Conservation (phyloP, 2,113 vertebrate species). For the Dissostichus mawsoni region DNA sequence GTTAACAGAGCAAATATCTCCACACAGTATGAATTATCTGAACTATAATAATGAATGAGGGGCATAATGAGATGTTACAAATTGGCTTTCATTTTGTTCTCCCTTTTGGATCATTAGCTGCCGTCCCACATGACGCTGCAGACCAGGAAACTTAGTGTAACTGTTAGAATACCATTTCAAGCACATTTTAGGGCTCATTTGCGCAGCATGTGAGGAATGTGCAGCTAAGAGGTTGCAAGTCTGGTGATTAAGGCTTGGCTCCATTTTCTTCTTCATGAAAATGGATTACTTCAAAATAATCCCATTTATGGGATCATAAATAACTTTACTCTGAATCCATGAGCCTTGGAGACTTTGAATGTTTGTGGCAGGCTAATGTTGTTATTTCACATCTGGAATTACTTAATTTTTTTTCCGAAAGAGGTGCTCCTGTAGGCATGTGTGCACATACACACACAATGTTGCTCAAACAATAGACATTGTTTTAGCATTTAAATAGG, state of each 20-base stretch:
- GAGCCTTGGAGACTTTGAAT: constrained; percentile 40
- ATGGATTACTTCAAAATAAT: constrained; percentile 74
- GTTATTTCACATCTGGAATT: constrained; percentile 64
- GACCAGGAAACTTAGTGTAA: constrained; percentile 61
- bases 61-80: constrained; percentile 63
- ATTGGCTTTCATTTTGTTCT: constrained; percentile 64
- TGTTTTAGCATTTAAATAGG: constrained; percentile 46
- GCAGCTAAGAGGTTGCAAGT: constrained; percentile 52
- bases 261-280: constrained; percentile 58
- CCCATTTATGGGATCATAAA: constrained; percentile 75
- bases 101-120: constrained; percentile 71
- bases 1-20: constrained; percentile 24
- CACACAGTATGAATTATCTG: constrained; percentile 53
- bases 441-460: not conserved
- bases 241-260: constrained; percentile 67
- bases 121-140: constrained; percentile 59
- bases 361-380: constrained; percentile 48
- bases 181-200: constrained; percentile 78
- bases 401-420: not conserved
- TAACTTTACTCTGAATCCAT: constrained; percentile 59
- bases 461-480: constrained; percentile 47
- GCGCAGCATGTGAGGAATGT: constrained; percentile 63
- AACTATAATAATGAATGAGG: constrained; percentile 62
- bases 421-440: constrained; percentile 20
- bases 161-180: constrained; percentile 58